Conservation (phyloP, 2,888 invertebrate genomes). For the Smittia aterrima region DNA sequence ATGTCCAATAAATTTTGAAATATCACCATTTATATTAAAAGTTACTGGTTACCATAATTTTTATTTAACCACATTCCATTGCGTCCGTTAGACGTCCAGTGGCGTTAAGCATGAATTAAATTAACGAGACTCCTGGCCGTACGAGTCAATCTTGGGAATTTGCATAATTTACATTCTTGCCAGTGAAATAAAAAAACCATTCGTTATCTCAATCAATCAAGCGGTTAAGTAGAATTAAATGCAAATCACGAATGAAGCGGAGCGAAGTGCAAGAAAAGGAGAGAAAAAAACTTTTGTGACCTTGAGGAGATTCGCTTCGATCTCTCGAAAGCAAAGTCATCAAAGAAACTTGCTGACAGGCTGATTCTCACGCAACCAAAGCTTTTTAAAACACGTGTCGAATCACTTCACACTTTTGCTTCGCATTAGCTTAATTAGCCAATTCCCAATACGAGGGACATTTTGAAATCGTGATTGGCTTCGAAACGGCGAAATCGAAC, state of each 20-base stretch:
- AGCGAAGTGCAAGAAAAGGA: background rate
- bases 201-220: slow-evolving; percentile 1
- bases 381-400: no score
- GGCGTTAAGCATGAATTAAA: background rate
- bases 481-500: no score
- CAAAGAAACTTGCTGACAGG: no score
- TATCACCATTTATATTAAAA: background rate
- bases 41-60: background rate
- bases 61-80: no score
- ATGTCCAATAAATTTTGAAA: slow-evolving; percentile 12
- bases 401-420: no score
- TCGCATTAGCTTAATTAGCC: no score
- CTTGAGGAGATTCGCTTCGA: background rate
- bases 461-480: no score
- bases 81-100: background rate
- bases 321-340: no score
- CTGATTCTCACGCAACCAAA: no score
- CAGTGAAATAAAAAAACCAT: background rate
- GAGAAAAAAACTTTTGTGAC: background rate
- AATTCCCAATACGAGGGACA: no score
- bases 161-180: background rate
- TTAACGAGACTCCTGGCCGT: background rate
- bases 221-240: background rate
- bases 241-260: background rate
- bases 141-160: background rate